Base-by-base conservation (phyloP, 2,888 invertebrate genomes). In the Callyntrura guangdongensis region DNA sequence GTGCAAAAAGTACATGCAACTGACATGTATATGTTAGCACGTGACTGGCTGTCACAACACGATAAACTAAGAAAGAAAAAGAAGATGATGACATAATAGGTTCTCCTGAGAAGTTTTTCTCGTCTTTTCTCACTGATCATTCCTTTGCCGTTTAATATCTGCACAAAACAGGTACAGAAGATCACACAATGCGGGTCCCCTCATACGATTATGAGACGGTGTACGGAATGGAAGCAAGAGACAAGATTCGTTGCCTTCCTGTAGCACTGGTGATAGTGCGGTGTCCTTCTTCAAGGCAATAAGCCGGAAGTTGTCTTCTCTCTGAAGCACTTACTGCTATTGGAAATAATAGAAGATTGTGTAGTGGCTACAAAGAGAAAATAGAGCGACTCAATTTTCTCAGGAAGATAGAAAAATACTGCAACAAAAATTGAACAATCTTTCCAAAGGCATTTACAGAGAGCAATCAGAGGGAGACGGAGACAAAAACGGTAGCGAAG, bases 41-140 rank as follows among this genome's bases (percentile, higher is more conserved):
- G 85, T 90, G 89, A 85, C 89, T 90, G 69, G 53, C 85, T 90
- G 89, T 90, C 89, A 90, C 89, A 79, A 85, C 64, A 81, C 59
- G 69, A 90, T 81, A 5, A 67, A 20, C 56, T 20, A 53, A 47
- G 9, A 25, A 25, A 69, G 36, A 69, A 27, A 20, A 14, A 22
- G 53, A 53, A n/a, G 27, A 25, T 1, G 49, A 45, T 12, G 61
- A 67, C 20, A 86, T 79, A 81, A 81, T 81, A 67, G 81, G 36
- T 81, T 81, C 56, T 47, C 64, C 79, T 86, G 25, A 53, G 64
- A 45, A 79, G 11, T 79, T 20, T 36, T 45, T 86, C 67, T 45
- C 74, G 25, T 85, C 12, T 27, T 61, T 83, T 45, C 12, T 67
- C 45, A 22, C 25, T n/a, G 77, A 49, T 59, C 59, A 4, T 49